Evolutionary conservation across 1,140 invertebrate genomes (phyloP).

Genomic region (Drosophila leontia): DNA sequence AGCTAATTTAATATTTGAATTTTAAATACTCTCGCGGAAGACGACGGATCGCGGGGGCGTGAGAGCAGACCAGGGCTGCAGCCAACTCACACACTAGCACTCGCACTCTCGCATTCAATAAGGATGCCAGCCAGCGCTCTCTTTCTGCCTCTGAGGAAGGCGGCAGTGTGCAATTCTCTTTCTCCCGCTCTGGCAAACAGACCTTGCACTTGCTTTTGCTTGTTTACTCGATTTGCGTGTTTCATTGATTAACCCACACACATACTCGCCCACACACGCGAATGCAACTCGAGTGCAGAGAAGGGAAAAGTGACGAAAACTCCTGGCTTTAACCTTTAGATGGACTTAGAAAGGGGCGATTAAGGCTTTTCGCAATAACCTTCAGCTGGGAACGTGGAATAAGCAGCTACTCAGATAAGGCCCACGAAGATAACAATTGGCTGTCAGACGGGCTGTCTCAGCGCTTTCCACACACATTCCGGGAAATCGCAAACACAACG

Average conservation of each 20-base stretch:
- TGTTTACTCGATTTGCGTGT: conserved; percentile 48
- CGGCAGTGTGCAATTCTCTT: conserved; percentile 17
- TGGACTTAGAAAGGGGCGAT: conserved; percentile 7
- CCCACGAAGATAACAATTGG: conserved; percentile 31
- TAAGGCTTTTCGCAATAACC: conserved; percentile 12
- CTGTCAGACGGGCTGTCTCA: conserved; percentile 49
- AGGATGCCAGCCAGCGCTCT: conserved; percentile 11
- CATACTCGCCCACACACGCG: conserved; percentile 14
- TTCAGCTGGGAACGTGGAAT: conserved; percentile 31
- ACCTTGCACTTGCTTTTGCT: conserved; percentile 74
- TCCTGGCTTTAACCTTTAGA: conserved; percentile 19
- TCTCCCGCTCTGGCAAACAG: conserved; percentile 44
- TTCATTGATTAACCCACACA: conserved; percentile 60
- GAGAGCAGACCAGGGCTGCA: conserved; percentile 53
- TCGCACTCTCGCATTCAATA: conserved; percentile 20
- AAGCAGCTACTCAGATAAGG: conserved; percentile 43
- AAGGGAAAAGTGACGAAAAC: conserved; percentile 23
- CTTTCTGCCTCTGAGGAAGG: neutral
- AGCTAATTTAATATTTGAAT: conserved; percentile 57
- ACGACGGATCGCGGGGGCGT: conserved; percentile 32
- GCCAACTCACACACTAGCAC: neutral
- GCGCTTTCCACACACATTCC: conserved; percentile 71
- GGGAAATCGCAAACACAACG: conserved; percentile 70
- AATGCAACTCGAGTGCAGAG: conserved; percentile 41
- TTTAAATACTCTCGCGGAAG: conserved; percentile 38